phyloP scores from a whole-genome alignment of 2,888 invertebrate species.

The Incurvaria masculella region DNA sequence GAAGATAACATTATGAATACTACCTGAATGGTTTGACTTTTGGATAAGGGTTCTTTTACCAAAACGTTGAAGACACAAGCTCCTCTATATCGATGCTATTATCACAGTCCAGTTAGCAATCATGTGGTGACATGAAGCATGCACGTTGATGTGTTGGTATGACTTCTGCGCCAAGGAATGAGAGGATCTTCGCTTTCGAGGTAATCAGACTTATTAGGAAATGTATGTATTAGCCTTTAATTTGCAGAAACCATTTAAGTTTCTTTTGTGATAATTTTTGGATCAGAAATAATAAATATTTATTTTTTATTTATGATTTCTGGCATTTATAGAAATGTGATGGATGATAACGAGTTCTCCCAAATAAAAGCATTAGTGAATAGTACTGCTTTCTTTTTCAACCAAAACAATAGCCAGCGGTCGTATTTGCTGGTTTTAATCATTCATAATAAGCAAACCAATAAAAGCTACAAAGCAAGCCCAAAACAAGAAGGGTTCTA shows the following conservation, averaged over 20 bases:
- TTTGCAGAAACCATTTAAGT: too few species aligned
- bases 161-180: slow-evolving; percentile 40
- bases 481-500: slow-evolving; percentile 16
- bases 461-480: slow-evolving; percentile 31
- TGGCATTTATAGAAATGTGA: too few species aligned
- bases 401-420: slow-evolving; percentile 27
- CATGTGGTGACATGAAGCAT: slow-evolving; percentile 28
- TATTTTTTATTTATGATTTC: too few species aligned
- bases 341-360: too few species aligned
- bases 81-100: neutral
- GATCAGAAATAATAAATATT: too few species aligned
- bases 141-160: slow-evolving; percentile 27
- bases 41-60: slow-evolving; percentile 48
- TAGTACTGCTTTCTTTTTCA: neutral
- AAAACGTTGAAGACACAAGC: slow-evolving; percentile 15
- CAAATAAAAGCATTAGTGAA: neutral
- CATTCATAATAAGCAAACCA: slow-evolving; percentile 43
- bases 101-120: neutral
- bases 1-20: too few species aligned
- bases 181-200: too few species aligned
- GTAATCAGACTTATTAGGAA: too few species aligned
- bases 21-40: slow-evolving; percentile 40
- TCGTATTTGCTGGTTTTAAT: slow-evolving; percentile 43
- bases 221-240: too few species aligned
- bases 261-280: too few species aligned